Evolutionary conservation across 2,888 invertebrate species (phyloP).

Genomic region (Physocephala rufipes): DNA sequence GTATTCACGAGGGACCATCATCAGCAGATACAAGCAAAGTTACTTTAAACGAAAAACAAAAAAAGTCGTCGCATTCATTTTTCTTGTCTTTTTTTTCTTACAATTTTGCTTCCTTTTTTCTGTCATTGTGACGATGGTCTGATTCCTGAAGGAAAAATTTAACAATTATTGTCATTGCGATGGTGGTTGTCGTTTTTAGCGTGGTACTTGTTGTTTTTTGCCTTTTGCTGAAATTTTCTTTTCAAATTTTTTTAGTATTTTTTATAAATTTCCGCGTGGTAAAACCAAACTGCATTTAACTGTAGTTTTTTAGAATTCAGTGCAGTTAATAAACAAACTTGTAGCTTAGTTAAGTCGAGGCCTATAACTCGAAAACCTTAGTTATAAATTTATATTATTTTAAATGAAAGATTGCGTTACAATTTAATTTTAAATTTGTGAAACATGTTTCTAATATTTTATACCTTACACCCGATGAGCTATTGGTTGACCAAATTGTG

Average conservation of each 20-base stretch:
- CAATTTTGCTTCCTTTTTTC: conserved; percentile 1
- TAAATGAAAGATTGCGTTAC: too few species aligned
- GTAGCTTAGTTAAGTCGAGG: too few species aligned
- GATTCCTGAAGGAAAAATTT: neutral
- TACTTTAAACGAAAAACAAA: conserved; percentile 23
- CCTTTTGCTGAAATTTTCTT: neutral
- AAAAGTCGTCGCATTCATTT: neutral
- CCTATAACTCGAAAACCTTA: too few species aligned
- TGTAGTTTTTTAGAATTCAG: too few species aligned
- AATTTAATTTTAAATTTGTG: too few species aligned
- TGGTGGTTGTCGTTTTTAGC: neutral
- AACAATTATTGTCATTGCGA: neutral
- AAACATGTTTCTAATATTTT: too few species aligned
- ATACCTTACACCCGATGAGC: too few species aligned
- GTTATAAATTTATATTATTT: too few species aligned
- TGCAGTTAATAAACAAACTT: too few species aligned
- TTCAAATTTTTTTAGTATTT: neutral
- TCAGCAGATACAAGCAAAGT: conserved; percentile 28
- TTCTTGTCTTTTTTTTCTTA: neutral
- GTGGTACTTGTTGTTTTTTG: neutral
- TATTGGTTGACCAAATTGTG: too few species aligned
- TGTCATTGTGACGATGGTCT: neutral
- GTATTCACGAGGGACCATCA: conserved; percentile 22
- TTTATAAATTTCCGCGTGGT: neutral
- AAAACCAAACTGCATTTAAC: too few species aligned